Percentiles rank a stretch among this genome's conserved stretches.
Evolutionary conservation across 2,797 vertebrate genomes (phyloP).

Genomic region (Neosilurus hyrtlii): DNA sequence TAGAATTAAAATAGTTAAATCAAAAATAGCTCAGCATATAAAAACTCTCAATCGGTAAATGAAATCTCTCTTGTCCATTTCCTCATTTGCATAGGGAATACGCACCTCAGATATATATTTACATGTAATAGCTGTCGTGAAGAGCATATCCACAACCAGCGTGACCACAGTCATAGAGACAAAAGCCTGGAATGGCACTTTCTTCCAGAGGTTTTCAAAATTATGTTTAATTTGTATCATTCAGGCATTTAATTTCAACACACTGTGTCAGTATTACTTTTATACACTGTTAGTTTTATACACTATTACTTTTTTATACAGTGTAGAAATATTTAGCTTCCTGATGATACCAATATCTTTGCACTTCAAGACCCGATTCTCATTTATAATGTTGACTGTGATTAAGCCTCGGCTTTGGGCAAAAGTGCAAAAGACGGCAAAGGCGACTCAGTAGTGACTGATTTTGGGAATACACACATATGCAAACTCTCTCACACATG

Average conservation of each 20-base stretch:
- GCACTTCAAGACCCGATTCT: background rate
- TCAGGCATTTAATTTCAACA: background rate
- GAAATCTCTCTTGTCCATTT: constrained; percentile 10
- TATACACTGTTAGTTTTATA: background rate
- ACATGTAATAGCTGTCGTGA: background rate
- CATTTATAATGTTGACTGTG: background rate
- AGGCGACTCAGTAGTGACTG: background rate
- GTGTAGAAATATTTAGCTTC: background rate
- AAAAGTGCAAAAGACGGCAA: background rate
- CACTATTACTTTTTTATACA: background rate
- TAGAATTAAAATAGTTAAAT: background rate
- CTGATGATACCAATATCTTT: background rate
- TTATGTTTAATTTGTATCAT: background rate
- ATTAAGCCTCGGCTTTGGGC: background rate
- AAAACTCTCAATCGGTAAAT: background rate
- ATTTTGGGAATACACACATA: background rate
- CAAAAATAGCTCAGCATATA: background rate
- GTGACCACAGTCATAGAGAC: constrained; percentile 1
- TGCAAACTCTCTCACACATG: constrained; percentile 23
- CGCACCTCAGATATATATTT: background rate
- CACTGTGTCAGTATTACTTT: background rate
- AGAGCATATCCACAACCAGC: background rate
- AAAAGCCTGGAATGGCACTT: background rate
- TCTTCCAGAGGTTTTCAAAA: background rate
- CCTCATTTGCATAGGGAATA: background rate